A percentile compares a stretch with the other conserved stretches of the same genome.
These are phyloP conservation scores for Aplysia californica DNA, from an alignment of 1,140 invertebrate genomes.

Conservation along the genomic window DNA sequence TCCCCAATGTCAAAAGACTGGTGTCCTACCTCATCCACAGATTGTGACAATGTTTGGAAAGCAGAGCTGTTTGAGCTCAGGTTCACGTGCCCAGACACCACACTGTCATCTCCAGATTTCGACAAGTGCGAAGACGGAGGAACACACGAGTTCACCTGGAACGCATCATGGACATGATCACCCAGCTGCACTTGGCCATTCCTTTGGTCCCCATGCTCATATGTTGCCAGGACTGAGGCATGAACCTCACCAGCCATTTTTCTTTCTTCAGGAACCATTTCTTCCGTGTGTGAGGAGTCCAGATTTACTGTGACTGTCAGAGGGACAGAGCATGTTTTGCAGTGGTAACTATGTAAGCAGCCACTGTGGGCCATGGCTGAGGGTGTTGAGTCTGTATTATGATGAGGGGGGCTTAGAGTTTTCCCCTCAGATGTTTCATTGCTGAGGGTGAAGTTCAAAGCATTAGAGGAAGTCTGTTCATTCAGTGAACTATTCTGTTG, in stretches of 20 bases:
- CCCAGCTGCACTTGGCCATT: too few relatives aligned
- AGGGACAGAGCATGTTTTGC: constrained; percentile 6
- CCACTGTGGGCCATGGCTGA: background rate
- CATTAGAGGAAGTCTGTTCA: too few relatives aligned
- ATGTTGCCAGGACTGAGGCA: background rate
- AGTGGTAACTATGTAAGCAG: constrained; percentile 8
- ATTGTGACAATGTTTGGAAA: background rate
- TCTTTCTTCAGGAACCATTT: background rate
- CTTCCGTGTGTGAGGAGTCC: background rate
- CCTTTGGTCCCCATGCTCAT: constrained; percentile 15
- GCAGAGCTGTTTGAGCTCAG: constrained; percentile 15
- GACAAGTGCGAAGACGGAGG: too few relatives aligned
- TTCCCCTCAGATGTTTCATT: too few relatives aligned
- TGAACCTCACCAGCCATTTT: background rate
- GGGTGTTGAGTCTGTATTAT: too few relatives aligned
- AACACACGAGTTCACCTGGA: too few relatives aligned
- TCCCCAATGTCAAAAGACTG: too few relatives aligned
- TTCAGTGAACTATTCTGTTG: background rate
- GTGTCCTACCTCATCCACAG: too few relatives aligned
- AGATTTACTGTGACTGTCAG: constrained; percentile 18
- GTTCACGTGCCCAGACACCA: constrained; percentile 22
- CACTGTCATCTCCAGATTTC: too few relatives aligned
- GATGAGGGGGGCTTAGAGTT: too few relatives aligned
- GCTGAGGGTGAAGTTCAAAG: too few relatives aligned
- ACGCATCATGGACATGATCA: too few relatives aligned